A percentile compares a stretch with the other conserved stretches of the same genome.
These are phyloP conservation scores for Zoanthus sociatus DNA, from an alignment of 92 coral and sea anemone genomes.

Conservation along the genomic window DNA sequence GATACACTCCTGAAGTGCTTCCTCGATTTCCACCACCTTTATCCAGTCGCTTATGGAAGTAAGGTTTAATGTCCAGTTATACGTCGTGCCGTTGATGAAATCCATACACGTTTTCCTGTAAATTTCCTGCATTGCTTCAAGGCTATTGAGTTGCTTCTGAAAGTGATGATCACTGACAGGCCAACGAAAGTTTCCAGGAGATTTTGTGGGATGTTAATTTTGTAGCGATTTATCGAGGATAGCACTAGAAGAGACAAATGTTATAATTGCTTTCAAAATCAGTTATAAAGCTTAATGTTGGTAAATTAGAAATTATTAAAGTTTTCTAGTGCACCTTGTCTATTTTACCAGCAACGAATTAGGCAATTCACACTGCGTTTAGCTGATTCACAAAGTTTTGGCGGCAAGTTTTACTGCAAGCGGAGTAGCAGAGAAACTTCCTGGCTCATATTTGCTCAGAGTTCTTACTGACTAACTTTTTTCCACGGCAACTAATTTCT, in stretches of 20 bases:
- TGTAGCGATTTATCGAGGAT: neutral
- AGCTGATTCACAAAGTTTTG: neutral
- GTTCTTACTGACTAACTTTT: neutral
- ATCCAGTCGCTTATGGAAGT: neutral
- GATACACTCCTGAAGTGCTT: conserved; percentile 2
- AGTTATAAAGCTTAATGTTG: neutral
- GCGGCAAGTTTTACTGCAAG: neutral
- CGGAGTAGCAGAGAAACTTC: neutral
- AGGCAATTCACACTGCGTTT: neutral
- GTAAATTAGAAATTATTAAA: neutral
- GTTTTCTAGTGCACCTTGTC: neutral
- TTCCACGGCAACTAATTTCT: conserved; percentile 19
- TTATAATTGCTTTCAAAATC: neutral
- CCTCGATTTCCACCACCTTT: neutral
- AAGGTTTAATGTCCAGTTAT: conserved; percentile 31
- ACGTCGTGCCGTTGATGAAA: neutral
- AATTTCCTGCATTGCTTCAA: neutral
- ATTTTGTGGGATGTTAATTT: neutral
- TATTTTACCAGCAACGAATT: neutral
- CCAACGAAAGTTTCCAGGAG: neutral
- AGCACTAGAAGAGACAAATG: neutral
- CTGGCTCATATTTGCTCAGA: neutral
- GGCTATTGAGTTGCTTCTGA: neutral
- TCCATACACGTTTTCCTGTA: neutral
- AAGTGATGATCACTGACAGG: neutral